These are phyloP conservation scores for Whitmania pigra DNA, from an alignment of 1,140 invertebrate genomes.

Conservation along the genomic window DNA sequence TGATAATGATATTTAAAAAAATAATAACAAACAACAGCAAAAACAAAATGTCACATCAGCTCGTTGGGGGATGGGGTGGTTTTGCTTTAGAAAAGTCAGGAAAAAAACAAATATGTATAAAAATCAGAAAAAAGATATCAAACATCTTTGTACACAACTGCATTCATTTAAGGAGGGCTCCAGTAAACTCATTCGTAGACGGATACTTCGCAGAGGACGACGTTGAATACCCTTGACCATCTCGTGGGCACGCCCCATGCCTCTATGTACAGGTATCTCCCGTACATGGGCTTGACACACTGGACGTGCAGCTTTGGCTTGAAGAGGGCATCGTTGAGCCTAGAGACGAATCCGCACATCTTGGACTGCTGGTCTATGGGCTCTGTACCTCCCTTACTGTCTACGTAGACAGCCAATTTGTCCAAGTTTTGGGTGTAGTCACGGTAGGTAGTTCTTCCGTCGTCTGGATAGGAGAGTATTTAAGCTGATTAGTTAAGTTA, in stretches of 20 bases:
- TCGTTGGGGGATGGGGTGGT: no score
- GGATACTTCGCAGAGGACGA: slow-evolving; percentile 49
- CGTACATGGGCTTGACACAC: slow-evolving; percentile 42
- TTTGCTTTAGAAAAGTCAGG: no score
- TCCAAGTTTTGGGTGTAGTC: slow-evolving; percentile 48
- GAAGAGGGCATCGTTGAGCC: slow-evolving; percentile 47
- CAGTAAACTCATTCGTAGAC: slow-evolving; percentile 38
- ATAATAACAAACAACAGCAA: no score
- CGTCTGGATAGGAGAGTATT: slow-evolving; percentile 29
- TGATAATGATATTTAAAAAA: no score
- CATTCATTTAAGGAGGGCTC: neutral
- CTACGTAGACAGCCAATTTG: slow-evolving; percentile 47
- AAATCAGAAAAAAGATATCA: no score
- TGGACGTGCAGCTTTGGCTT: slow-evolving; percentile 44
- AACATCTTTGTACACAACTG: no score
- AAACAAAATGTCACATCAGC: no score
- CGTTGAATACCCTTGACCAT: slow-evolving; percentile 46
- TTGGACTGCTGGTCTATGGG: slow-evolving; percentile 34
- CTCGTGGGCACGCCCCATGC: slow-evolving; percentile 46
- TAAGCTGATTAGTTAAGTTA: slow-evolving; percentile 15
- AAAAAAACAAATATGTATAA: no score
- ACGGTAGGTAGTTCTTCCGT: slow-evolving; percentile 40
- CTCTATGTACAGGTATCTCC: slow-evolving; percentile 48
- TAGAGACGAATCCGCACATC: slow-evolving; percentile 46
- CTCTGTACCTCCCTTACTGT: slow-evolving; percentile 38